Percentiles rank a stretch among this genome's conserved stretches.
phyloP scores from a whole-genome alignment of 2,888 invertebrate species.

The Lasioglossum villosulum region DNA sequence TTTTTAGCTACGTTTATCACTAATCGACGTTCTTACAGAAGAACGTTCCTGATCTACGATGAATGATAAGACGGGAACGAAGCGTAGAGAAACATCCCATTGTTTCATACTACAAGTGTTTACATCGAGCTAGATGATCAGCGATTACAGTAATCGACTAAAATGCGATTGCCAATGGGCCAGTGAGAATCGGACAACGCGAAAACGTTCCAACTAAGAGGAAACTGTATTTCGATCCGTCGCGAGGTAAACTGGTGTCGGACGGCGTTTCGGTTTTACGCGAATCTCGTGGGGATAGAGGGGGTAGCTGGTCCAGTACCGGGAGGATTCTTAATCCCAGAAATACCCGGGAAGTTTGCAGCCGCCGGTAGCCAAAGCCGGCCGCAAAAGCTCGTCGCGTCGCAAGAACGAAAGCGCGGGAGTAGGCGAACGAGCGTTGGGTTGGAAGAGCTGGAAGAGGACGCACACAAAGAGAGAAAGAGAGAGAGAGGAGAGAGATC shows the following conservation, averaged over 20 bases:
- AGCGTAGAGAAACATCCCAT: background rate
- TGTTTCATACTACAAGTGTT: background rate
- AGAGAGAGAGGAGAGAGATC: constrained; percentile 52
- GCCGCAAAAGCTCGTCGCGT: constrained; percentile 61
- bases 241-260: background rate
- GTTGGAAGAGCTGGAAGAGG: constrained; percentile 9
- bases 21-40: background rate
- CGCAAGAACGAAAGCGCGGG: constrained; percentile 54
- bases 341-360: constrained; percentile 59
- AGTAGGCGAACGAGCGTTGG: constrained; percentile 20
- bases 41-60: background rate
- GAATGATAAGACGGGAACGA: background rate
- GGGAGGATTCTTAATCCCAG: constrained; percentile 69
- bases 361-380: constrained; percentile 51
- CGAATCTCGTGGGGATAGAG: constrained; percentile 31
- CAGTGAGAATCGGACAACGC: background rate
- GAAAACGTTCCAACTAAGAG: background rate
- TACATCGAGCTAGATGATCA: background rate
- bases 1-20: background rate
- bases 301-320: constrained; percentile 25
- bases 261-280: constrained; percentile 34
- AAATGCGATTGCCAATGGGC: background rate
- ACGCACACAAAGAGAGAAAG: background rate
- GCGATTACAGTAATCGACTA: background rate
- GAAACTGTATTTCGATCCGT: background rate